These are phyloP conservation scores for Machaerirhynchus nigripectus DNA, from an alignment of 2,113 vertebrate genomes.

Conservation along the genomic window DNA sequence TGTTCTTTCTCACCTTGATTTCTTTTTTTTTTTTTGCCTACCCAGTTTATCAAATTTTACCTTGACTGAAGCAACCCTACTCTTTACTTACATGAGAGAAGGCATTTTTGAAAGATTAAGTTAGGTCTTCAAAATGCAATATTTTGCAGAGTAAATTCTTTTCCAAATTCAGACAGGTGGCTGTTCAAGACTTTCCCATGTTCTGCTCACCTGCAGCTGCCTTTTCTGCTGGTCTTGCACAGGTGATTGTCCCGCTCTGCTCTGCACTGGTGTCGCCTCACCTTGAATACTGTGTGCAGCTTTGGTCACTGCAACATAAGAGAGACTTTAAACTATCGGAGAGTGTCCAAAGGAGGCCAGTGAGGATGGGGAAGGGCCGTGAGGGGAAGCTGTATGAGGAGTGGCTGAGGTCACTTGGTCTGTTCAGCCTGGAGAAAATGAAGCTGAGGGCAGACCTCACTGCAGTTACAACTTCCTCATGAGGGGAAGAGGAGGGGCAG, in stretches of 20 bases:
- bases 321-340: background rate
- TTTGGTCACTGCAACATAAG: background rate
- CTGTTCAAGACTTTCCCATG: background rate
- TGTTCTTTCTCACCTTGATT: background rate
- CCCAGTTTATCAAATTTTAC: background rate
- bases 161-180: background rate
- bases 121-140: background rate
- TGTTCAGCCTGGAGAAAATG: background rate
- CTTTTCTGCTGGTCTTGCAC: background rate
- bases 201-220: background rate
- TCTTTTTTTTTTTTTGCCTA: background rate
- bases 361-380: background rate
- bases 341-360: background rate
- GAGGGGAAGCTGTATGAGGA: accelerated
- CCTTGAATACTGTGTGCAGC: background rate
- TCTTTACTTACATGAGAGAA: background rate
- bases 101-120: background rate
- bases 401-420: background rate
- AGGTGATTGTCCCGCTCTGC: background rate
- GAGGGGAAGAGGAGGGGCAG: background rate
- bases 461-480: accelerated
- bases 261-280: background rate
- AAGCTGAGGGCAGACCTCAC: accelerated
- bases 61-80: background rate
- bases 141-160: background rate